Conservation (phyloP, 2,888 invertebrate species). For the Parnassius glacialis region DNA sequence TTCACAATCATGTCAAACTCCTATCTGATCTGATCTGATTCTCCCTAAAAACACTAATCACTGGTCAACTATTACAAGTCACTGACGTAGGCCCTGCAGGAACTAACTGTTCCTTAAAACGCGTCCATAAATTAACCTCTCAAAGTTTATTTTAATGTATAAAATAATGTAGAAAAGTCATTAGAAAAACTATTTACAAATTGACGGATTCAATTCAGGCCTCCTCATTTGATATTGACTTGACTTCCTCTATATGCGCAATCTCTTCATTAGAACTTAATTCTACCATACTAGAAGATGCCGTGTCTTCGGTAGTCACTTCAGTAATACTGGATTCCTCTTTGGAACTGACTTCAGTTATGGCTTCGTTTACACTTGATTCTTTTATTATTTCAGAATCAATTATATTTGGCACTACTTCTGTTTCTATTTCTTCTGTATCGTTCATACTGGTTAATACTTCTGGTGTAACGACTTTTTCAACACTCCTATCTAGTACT, state of each 20-base stretch:
- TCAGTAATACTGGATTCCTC: constrained; percentile 22
- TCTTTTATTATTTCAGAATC: background rate
- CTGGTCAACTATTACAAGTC: background rate
- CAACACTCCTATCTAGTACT: constrained; percentile 30
- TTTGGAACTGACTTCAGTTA: constrained; percentile 7
- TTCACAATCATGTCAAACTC: background rate
- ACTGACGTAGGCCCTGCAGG: background rate
- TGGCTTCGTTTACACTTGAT: constrained; percentile 7
- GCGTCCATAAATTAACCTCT: constrained; percentile 5
- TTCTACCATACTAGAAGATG: background rate
- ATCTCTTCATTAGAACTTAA: constrained; percentile 12
- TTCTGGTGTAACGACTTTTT: constrained; percentile 24
- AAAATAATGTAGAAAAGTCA: constrained; percentile 33
- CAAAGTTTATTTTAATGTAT: constrained; percentile 14
- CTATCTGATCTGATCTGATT: background rate
- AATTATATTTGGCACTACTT: constrained; percentile 39
- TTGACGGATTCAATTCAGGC: constrained; percentile 32
- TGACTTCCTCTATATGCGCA: constrained; percentile 39
- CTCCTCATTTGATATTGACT: constrained; percentile 39
- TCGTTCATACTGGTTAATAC: constrained; percentile 36
- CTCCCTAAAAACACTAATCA: constrained; percentile 1
- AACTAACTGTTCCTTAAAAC: constrained; percentile 1
- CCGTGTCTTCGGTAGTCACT: constrained; percentile 1
- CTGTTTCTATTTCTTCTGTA: background rate
- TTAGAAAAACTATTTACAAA: constrained; percentile 27